Evolutionary conservation across 2,113 vertebrate species (phyloP), one percentile per base, ranked within the genome.

Genomic region (Motacilla tschutschensis): DNA sequence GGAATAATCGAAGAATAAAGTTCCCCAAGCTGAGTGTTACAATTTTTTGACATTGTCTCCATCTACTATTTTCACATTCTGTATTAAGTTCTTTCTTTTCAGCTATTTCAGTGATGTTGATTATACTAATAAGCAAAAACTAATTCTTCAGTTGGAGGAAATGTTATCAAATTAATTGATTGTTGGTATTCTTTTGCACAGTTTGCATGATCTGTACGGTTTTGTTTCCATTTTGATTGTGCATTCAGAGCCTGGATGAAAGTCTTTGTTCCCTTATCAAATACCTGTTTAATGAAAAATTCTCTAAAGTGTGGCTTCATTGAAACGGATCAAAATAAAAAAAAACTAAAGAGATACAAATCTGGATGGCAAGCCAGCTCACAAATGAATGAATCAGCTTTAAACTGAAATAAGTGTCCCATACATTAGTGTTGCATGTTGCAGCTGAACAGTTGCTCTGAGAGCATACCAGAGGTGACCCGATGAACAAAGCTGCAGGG

Each of bases 371-470:
- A 83, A 83, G 17, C 20, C 35, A 46, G 12, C 12, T 83, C n/a
- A 35, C 15, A 54, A 62, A 31, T 21, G 31, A 57, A 51, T 20
- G 59, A 83, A 48, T 29, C 38, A 36, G 7, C 17, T 48, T 58
- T 63, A 51, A 77, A 55, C 8, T 17, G 19, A 50, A 50, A 4
- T 4, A 67, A 63, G 5, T 10, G 10, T 51, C 44, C 40, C 8
- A 4, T 14, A 17, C 3, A 43, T 46, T 1, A 1, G 6, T 55
- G 9, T 24, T 5, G 1, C 6, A 28, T 0, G 0, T 26, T 83
- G 62, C 44, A 81, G 26, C 33, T 59, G 40, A 74, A 24, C 21
- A 65, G 16, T 19, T 36, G 10, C n/a, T 66, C 20, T 5, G 28
- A 28, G 28, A 57, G 9, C 1, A 2, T 46, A 55, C 31, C 10